These are phyloP conservation scores for Atta cephalotes DNA, from an alignment of 1,140 invertebrate genomes.

Conservation along the genomic window DNA sequence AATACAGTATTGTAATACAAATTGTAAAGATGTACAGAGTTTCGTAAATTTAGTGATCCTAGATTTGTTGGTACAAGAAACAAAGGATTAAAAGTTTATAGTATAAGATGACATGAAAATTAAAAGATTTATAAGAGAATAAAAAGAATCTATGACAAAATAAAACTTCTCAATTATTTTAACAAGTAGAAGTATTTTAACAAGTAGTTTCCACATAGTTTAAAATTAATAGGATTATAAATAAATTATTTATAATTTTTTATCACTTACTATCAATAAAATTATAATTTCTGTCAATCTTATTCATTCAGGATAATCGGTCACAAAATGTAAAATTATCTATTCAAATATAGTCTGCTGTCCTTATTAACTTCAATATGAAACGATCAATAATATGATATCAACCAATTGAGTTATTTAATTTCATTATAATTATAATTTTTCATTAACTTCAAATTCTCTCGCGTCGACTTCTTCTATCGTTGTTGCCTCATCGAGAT, in stretches of 20 bases:
- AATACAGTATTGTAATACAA: background rate
- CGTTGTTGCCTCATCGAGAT: background rate
- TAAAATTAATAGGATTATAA: background rate
- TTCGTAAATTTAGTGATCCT: background rate
- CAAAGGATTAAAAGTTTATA: background rate
- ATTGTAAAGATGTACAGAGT: background rate
- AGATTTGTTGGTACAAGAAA: background rate
- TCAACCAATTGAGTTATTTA: background rate
- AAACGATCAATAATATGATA: background rate
- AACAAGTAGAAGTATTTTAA: background rate
- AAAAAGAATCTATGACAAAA: background rate
- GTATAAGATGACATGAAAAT: background rate
- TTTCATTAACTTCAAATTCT: conserved; percentile 18
- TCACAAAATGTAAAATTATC: background rate
- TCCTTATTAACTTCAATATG: background rate
- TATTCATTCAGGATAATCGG: background rate
- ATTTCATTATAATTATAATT: background rate
- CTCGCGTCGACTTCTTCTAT: background rate
- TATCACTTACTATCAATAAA: background rate
- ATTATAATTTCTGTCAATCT: background rate
- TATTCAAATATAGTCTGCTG: background rate
- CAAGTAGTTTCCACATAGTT: background rate
- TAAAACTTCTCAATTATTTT: background rate
- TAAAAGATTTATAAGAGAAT: background rate
- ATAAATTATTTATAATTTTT: background rate